Percentiles rank a stretch among this genome's conserved stretches.
These are phyloP conservation scores for Darevskia mixta DNA, from an alignment of 2,797 vertebrate genomes.

Conservation along the genomic window DNA sequence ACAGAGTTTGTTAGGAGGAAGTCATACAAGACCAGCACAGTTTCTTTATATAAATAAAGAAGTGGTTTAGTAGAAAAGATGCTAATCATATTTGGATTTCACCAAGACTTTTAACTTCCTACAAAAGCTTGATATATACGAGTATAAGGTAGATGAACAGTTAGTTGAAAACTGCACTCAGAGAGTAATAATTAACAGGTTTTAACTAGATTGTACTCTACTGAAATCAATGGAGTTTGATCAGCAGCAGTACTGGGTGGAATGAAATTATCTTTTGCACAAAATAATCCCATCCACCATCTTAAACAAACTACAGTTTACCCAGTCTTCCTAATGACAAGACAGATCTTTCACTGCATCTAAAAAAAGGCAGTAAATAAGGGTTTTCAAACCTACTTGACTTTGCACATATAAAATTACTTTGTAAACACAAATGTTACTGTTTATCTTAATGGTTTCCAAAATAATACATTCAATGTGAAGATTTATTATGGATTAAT, in stretches of 20 bases:
- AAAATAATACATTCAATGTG: neutral
- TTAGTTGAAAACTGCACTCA: neutral
- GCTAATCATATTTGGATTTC: neutral
- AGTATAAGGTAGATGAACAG: neutral
- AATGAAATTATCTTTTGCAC: neutral
- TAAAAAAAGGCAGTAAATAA: neutral
- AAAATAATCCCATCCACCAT: neutral
- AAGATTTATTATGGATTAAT: constrained; percentile 7
- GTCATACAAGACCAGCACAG: neutral
- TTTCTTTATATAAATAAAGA: neutral
- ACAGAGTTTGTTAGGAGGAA: neutral
- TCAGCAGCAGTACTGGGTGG: neutral
- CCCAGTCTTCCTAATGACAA: neutral
- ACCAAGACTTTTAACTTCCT: neutral
- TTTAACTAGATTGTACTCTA: neutral
- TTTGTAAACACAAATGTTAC: constrained; percentile 22
- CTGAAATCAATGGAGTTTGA: neutral
- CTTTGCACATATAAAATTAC: constrained; percentile 5
- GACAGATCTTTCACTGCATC: neutral
- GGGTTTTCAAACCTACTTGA: neutral
- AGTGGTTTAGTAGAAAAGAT: neutral
- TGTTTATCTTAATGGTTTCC: neutral
- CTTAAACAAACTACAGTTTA: constrained; percentile 5
- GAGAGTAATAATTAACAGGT: constrained; percentile 16
- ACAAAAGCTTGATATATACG: neutral